phyloP scores from a whole-genome alignment of 2,888 invertebrate genomes.

The Cephonodes hylas region DNA sequence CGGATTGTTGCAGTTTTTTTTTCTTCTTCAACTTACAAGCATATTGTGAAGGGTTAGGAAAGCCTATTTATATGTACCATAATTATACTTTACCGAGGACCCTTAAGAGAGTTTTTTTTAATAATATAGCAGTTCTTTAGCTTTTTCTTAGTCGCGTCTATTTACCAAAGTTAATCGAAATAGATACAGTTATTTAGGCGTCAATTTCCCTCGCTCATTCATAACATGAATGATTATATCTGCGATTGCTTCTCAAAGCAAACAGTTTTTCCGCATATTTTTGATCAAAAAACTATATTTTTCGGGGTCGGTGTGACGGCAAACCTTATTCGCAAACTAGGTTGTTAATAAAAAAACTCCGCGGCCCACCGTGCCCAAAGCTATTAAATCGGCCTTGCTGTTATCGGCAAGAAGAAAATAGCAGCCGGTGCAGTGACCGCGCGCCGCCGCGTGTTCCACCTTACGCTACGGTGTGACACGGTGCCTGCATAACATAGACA shows the following conservation, averaged over 20 bases:
- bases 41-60: too few relatives aligned
- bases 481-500: neutral
- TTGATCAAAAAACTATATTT: neutral
- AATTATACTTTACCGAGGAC: too few relatives aligned
- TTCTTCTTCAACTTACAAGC: too few relatives aligned
- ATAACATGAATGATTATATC: too few relatives aligned
- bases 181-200: too few relatives aligned
- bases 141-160: too few relatives aligned
- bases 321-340: conserved; percentile 38
- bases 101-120: too few relatives aligned
- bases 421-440: conserved; percentile 57
- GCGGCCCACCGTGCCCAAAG: conserved; percentile 65
- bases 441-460: conserved; percentile 31
- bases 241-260: neutral
- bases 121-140: too few relatives aligned
- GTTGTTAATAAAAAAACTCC: conserved; percentile 46
- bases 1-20: too few relatives aligned
- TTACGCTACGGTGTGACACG: conserved; percentile 24
- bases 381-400: conserved; percentile 71
- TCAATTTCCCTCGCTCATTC: too few relatives aligned
- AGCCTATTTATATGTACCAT: too few relatives aligned
- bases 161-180: too few relatives aligned
- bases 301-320: conserved; percentile 25
- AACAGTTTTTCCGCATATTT: neutral
- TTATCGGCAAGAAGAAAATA: conserved; percentile 71